Conservation (phyloP, 2,797 vertebrate genomes). For the Vireo griseus region DNA sequence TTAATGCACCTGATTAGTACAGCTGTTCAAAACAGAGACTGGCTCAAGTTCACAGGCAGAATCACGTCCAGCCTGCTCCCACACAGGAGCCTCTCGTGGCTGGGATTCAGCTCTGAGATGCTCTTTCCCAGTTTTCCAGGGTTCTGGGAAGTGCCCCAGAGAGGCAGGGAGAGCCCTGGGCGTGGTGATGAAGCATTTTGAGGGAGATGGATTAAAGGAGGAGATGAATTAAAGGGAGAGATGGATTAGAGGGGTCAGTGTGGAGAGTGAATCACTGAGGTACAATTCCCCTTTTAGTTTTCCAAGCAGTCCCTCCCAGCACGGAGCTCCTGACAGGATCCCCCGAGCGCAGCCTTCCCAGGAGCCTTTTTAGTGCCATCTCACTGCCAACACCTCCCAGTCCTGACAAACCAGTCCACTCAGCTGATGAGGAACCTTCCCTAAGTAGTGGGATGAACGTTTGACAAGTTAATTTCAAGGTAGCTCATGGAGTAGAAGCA, state of each 20-base stretch:
- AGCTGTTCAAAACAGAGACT: neutral
- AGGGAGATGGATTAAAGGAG: neutral
- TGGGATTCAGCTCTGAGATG: rapidly evolving
- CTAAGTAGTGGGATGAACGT: neutral
- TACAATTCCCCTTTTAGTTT: rapidly evolving
- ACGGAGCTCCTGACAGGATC: neutral
- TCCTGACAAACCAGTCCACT: constrained; percentile 20
- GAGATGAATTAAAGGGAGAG: neutral
- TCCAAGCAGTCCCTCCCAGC: neutral
- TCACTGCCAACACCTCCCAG: neutral
- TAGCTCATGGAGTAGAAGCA: constrained; percentile 21
- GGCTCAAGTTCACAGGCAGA: neutral
- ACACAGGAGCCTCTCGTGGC: too few relatives aligned
- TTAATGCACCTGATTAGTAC: neutral
- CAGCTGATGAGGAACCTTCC: constrained; percentile 14
- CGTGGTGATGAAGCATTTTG: neutral
- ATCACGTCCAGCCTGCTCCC: neutral
- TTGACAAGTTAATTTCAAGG: constrained; percentile 60
- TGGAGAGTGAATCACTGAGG: rapidly evolving
- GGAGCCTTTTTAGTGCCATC: neutral
- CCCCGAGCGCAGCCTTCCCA: neutral
- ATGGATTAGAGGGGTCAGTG: neutral
- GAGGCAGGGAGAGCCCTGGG: neutral
- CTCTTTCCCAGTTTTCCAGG: neutral
- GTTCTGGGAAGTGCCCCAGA: neutral